These are phyloP conservation scores for Halocaridina rubra DNA, from an alignment of 2,888 invertebrate species.

Conservation along the genomic window DNA sequence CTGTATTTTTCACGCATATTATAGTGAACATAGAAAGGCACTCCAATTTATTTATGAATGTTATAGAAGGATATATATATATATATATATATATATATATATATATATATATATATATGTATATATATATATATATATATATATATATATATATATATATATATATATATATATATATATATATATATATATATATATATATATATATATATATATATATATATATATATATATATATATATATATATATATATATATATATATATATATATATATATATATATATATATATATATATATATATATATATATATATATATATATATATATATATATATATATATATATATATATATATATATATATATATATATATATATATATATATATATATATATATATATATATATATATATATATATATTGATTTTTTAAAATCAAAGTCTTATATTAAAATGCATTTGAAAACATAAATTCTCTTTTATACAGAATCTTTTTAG, in stretches of 20 bases:
- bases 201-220: not conserved
- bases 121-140: not conserved
- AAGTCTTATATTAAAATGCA: not conserved
- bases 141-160: not conserved
- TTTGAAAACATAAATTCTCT: no score
- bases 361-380: not conserved
- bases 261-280: no score
- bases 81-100: not conserved
- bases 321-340: slow-evolving; percentile 11
- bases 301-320: slow-evolving; percentile 4
- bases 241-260: not conserved
- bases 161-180: not conserved
- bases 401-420: not conserved
- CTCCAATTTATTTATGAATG: no score
- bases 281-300: not conserved
- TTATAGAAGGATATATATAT: not conserved
- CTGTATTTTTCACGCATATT: no score
- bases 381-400: not conserved
- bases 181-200: not conserved
- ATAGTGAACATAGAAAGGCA: no score
- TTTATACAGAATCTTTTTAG: slow-evolving; percentile 67
- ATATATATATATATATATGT: not conserved
- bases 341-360: slow-evolving; percentile 3
- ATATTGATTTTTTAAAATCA: not conserved
- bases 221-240: not conserved